phyloP scores from a whole-genome alignment of 2,888 invertebrate species.

The Sylvicola cinctus region DNA sequence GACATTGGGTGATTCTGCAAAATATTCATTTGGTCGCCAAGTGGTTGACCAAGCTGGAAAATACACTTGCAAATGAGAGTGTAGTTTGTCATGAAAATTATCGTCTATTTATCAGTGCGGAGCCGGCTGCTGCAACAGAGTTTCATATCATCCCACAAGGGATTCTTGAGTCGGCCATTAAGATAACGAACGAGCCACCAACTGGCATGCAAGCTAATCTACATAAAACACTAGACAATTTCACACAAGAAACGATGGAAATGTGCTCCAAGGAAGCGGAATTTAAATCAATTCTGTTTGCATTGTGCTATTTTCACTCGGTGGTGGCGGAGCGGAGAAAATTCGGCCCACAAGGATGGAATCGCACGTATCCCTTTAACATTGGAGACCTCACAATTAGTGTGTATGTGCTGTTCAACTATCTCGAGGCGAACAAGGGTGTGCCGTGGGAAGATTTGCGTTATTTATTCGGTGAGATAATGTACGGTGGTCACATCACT shows the following conservation, averaged over 20 bases:
- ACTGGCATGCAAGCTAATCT: conserved; percentile 88
- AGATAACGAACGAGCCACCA: conserved; percentile 91
- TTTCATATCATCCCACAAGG: conserved; percentile 59
- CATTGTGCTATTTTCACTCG: conserved; percentile 87
- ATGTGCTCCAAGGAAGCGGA: conserved; percentile 85
- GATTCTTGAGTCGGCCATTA: conserved; percentile 79
- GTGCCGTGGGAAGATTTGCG: conserved; percentile 90
- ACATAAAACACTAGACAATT: conserved; percentile 81
- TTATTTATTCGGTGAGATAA: conserved; percentile 89
- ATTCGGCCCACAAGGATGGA: conserved; percentile 34
- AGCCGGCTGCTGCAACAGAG: conserved; percentile 50
- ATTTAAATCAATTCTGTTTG: conserved; percentile 75
- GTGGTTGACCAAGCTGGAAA: conserved; percentile 77
- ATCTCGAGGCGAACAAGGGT: conserved; percentile 67
- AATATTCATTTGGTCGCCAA: conserved; percentile 81
- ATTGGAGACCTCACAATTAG: conserved; percentile 82
- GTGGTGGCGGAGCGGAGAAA: conserved; percentile 81
- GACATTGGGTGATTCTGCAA: conserved; percentile 87
- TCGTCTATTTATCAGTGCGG: conserved; percentile 68
- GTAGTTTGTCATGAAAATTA: conserved; percentile 42
- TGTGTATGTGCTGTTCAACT: conserved; percentile 75
- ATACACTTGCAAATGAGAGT: conserved; percentile 68
- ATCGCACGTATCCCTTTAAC: conserved; percentile 52
- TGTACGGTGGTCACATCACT: conserved; percentile 95
- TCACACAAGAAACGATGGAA: conserved; percentile 79